Conservation (phyloP, 2,888 invertebrate species). For the Amiota communis region DNA sequence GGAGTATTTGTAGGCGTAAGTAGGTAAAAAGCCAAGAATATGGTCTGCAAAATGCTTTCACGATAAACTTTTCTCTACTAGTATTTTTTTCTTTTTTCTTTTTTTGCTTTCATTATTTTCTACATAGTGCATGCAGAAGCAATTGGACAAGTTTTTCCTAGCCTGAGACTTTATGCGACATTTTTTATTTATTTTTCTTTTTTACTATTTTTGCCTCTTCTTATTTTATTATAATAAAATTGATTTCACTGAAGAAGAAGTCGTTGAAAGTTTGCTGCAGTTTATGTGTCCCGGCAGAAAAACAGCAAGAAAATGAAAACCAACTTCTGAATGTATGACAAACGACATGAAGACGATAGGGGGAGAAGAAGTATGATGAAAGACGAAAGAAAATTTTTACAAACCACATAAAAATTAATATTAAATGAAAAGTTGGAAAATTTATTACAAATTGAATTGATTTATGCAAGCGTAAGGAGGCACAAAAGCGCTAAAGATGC, state of each 20-base stretch:
- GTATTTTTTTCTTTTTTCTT: background rate
- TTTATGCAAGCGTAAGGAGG: conserved; percentile 51
- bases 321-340: background rate
- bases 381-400: conserved; percentile 40
- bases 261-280: conserved; percentile 17
- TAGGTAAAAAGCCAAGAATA: conserved; percentile 20
- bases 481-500: conserved; percentile 50
- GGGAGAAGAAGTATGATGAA: background rate
- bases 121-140: background rate
- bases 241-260: conserved; percentile 52
- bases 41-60: conserved; percentile 27
- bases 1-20: conserved; percentile 9
- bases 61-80: conserved; percentile 7
- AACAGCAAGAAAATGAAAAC: conserved; percentile 33
- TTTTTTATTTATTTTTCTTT: conserved; percentile 35
- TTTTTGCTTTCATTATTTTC: background rate
- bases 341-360: background rate
- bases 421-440: conserved; percentile 65
- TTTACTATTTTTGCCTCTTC: conserved; percentile 42
- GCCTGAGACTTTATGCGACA: background rate
- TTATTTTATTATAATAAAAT: conserved; percentile 65
- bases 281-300: conserved; percentile 13
- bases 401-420: conserved; percentile 61
- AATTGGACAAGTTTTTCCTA: background rate
- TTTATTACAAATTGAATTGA: conserved; percentile 66